Evolutionary conservation across 2,797 vertebrate genomes (phyloP).

Genomic region (Acanthornis magna): DNA sequence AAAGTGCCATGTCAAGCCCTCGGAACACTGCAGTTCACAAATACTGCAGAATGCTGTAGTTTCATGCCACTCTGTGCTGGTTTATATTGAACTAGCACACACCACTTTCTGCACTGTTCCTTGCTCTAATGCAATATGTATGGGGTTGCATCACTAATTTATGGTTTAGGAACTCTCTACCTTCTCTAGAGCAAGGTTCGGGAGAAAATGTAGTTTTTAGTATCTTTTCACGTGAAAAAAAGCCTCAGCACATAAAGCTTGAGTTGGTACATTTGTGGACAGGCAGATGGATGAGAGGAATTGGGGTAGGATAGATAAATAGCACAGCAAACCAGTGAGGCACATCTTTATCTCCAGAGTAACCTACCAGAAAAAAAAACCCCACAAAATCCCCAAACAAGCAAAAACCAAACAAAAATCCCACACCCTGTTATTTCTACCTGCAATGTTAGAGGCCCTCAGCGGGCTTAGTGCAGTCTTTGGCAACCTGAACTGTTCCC

Average conservation of each 20-base stretch:
- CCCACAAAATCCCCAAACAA: not conserved
- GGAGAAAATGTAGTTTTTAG: not conserved
- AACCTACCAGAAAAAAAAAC: not conserved
- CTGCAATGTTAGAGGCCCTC: not conserved
- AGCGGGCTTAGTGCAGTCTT: not conserved
- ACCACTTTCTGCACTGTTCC: not conserved
- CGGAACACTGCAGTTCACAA: not conserved
- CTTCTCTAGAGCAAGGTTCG: not conserved
- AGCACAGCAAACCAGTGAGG: not conserved
- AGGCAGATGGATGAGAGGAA: not conserved
- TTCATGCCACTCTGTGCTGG: conserved; percentile 5
- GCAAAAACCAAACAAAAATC: not conserved
- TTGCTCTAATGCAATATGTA: conserved; percentile 13
- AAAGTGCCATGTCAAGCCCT: conserved; percentile 29
- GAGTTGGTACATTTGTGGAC: not conserved
- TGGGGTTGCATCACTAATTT: conserved; percentile 10
- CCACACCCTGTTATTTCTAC: not conserved
- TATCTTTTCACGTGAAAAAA: not conserved
- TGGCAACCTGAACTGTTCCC: not conserved
- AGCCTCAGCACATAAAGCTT: not conserved
- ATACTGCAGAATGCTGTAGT: not conserved
- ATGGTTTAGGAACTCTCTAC: not conserved
- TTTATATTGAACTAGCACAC: not conserved
- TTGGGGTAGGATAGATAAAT: not conserved
- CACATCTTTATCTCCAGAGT: not conserved